Conservation (phyloP, 2,797 vertebrate species). For the Scyliorhinus canicula region DNA sequence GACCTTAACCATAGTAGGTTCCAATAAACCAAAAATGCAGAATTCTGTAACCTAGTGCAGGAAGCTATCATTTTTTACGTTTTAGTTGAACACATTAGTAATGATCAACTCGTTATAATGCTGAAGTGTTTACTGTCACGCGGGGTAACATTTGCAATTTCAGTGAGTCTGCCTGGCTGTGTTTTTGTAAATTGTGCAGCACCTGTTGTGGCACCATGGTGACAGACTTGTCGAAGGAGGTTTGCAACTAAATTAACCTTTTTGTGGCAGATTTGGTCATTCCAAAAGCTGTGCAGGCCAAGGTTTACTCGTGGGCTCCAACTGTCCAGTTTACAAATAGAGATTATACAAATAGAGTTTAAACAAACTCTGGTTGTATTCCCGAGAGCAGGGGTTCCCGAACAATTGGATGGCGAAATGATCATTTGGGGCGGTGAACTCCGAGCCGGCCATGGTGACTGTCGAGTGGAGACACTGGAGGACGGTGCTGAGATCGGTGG, state of each 20-base stretch:
- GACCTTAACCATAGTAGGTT: neutral
- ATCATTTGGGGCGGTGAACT: too few species aligned
- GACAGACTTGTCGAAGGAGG: neutral
- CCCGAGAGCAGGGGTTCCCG: too few species aligned
- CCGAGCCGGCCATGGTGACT: too few species aligned
- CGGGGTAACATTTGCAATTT: neutral
- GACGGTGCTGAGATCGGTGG: too few species aligned
- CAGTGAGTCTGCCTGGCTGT: neutral
- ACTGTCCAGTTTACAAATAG: neutral
- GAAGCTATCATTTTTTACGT: neutral
- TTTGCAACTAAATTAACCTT: neutral
- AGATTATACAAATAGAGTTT: neutral
- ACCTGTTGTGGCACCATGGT: neutral
- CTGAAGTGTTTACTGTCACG: neutral
- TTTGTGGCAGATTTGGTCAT: neutral
- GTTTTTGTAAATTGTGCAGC: neutral
- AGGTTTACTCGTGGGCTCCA: neutral
- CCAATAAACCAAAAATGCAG: neutral
- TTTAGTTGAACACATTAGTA: neutral
- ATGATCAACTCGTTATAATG: neutral
- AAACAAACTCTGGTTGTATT: neutral
- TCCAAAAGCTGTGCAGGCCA: neutral
- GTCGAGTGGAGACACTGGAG: too few species aligned
- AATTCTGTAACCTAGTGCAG: neutral
- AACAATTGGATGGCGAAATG: too few species aligned